phyloP scores from a whole-genome alignment of 1,140 invertebrate species.

The Pogonomyrmex californicus region DNA sequence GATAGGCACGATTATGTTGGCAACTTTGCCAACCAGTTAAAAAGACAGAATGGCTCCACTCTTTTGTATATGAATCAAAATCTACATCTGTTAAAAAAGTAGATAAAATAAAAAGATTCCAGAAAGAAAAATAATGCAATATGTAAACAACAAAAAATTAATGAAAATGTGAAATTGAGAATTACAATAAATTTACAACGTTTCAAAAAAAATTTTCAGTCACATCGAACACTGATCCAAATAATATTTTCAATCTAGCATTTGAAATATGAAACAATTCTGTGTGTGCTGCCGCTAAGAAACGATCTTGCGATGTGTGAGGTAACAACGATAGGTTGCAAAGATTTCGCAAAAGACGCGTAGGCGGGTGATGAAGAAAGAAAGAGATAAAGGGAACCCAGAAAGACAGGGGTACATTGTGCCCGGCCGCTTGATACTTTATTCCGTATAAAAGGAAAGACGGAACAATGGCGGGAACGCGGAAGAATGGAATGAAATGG shows the following conservation, averaged over 20 bases:
- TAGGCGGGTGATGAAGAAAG: slow-evolving; percentile 63
- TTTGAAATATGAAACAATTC: slow-evolving; percentile 66
- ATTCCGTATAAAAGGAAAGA: slow-evolving; percentile 85
- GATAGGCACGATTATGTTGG: slow-evolving; percentile 79
- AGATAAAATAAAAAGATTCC: neutral
- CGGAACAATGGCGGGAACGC: slow-evolving; percentile 84
- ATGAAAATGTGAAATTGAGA: neutral
- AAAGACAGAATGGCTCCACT: slow-evolving; percentile 12
- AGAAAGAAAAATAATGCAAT: slow-evolving; percentile 16
- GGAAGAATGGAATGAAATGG: slow-evolving; percentile 85
- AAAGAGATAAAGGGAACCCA: slow-evolving; percentile 79
- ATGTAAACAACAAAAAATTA: neutral
- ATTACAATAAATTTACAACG: neutral
- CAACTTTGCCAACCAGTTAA: slow-evolving; percentile 54
- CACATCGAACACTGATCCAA: neutral
- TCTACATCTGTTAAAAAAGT: slow-evolving; percentile 18
- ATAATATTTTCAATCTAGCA: slow-evolving; percentile 37
- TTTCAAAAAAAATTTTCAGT: neutral
- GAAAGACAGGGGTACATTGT: slow-evolving; percentile 84
- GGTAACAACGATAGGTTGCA: slow-evolving; percentile 63
- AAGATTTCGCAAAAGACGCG: slow-evolving; percentile 73
- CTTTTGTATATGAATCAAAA: slow-evolving; percentile 5
- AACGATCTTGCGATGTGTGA: slow-evolving; percentile 35
- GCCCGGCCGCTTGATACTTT: slow-evolving; percentile 85
- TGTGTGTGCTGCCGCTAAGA: slow-evolving; percentile 26